Conservation (phyloP, 92 coral and sea anemone species). For the Heteractis magnifica region DNA sequence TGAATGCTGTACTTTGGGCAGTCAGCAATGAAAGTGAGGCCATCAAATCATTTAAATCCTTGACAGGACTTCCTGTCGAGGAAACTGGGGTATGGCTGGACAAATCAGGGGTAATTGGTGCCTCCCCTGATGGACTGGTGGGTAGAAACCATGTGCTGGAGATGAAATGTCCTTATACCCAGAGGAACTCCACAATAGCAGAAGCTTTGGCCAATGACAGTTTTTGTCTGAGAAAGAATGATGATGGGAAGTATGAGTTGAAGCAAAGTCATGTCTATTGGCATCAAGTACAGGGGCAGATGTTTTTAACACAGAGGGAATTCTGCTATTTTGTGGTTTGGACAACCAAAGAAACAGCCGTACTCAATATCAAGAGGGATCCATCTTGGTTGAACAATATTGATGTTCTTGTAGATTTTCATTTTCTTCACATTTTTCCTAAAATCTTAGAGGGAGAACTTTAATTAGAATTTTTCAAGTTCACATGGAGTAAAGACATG, state of each 20-base stretch:
- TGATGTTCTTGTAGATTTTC: conserved; percentile 16
- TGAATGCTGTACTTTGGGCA: conserved; percentile 43
- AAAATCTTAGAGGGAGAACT: conserved; percentile 45
- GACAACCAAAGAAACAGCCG: too few species aligned
- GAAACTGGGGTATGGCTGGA: background rate
- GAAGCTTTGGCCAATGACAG: conserved; percentile 32
- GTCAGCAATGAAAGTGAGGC: conserved; percentile 39
- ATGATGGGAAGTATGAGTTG: conserved; percentile 29
- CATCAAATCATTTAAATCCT: conserved; percentile 30
- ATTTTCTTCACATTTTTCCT: conserved; percentile 12
- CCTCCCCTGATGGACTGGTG: conserved; percentile 54
- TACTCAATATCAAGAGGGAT: too few species aligned
- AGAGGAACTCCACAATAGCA: background rate
- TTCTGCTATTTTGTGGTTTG: too few species aligned
- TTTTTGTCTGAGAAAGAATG: conserved; percentile 40
- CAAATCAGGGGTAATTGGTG: conserved; percentile 34
- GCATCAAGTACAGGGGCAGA: too few species aligned
- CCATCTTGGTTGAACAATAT: too few species aligned
- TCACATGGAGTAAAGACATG: too few species aligned
- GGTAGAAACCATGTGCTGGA: conserved; percentile 35
- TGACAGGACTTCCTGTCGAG: conserved; percentile 11
- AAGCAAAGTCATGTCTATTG: conserved; percentile 13
- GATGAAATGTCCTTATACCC: conserved; percentile 31
- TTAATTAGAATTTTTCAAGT: background rate
- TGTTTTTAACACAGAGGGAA: conserved; percentile 30